Evolutionary conservation across 2,797 vertebrate genomes (phyloP), one percentile per base, ranked within the genome.

Genomic region (Scleropages formosus): DNA sequence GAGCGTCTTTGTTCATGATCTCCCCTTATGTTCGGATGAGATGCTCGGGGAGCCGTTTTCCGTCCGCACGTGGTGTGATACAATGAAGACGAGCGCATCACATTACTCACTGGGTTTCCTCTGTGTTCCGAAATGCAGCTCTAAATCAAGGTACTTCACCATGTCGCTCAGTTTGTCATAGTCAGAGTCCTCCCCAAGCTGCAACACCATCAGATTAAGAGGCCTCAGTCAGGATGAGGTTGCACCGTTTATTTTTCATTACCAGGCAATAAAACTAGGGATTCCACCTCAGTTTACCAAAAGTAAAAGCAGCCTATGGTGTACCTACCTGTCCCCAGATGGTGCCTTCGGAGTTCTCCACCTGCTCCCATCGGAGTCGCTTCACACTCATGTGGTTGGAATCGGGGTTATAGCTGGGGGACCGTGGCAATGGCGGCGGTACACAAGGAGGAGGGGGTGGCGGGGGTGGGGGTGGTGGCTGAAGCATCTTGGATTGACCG

Each of bases 331-430:
- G 97, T 4, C 97, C 97, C 97, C 97, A 99, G 81, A 99, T 99
- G 79, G 97, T 99, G 67, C 97, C 97, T 85, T 99, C 97, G 0
- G 97, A 98, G 88, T 98, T 99, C 88, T 99, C 97, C 91, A 99
- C 97, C 87, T 98, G 97, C 88, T 99, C 97, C 97, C 97, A 99
- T 63, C 97, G 95, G 81, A 99, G 94, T 77, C 97, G 89, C 89
- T 99, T 99, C 82, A 99, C 97, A 0, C 96, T 99, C 97, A 98
- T 98, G 91, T 98, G 97, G 87, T 93, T 97, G 87, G 94, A 83
- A 77, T 97, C 95, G 0, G 92, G 92, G 58, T 93, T 85, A 49
- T 90, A 89, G 73, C 91, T 92, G 82, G 92, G 89, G 10, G 88
- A 82, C 47, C 92, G 93, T 72, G 91, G 92, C 75, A 93, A 83